Evolutionary conservation across 2,113 vertebrate species (phyloP).

Genomic region (Ibidorhyncha struthersii): DNA sequence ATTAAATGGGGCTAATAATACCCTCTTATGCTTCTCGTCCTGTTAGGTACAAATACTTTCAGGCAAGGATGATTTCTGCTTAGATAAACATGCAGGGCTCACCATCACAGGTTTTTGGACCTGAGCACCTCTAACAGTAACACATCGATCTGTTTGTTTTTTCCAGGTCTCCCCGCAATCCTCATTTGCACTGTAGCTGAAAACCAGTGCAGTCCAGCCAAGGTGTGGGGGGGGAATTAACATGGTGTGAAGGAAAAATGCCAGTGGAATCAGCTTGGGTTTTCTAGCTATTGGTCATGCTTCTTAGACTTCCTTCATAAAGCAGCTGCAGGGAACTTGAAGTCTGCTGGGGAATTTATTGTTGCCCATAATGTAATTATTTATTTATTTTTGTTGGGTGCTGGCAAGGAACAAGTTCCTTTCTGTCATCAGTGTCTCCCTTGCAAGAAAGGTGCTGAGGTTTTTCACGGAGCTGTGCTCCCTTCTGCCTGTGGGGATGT

Average conservation of each 20-base stretch:
- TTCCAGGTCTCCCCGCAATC: not conserved
- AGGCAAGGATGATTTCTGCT: not conserved
- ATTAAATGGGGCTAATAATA: not conserved
- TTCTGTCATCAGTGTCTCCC: not conserved
- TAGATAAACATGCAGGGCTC: rapidly evolving
- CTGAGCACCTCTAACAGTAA: not conserved
- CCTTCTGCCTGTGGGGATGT: not conserved
- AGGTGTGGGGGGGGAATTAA: not conserved
- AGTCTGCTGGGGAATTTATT: not conserved
- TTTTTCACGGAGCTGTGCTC: not conserved
- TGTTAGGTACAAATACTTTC: not conserved
- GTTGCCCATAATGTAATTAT: not conserved
- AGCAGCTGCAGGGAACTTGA: constrained; percentile 32
- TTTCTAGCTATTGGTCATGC: constrained; percentile 10
- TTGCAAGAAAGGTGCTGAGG: not conserved
- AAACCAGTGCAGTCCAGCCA: not conserved
- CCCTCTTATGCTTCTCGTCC: not conserved
- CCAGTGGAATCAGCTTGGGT: not conserved
- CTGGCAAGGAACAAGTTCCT: not conserved
- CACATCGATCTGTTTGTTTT: not conserved
- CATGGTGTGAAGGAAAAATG: not conserved
- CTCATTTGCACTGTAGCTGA: not conserved
- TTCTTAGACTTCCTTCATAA: not conserved
- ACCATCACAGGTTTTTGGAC: not conserved
- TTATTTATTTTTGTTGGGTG: not conserved